Conservation (phyloP, 2,797 vertebrate species). For the Halcyon chelicuti region DNA sequence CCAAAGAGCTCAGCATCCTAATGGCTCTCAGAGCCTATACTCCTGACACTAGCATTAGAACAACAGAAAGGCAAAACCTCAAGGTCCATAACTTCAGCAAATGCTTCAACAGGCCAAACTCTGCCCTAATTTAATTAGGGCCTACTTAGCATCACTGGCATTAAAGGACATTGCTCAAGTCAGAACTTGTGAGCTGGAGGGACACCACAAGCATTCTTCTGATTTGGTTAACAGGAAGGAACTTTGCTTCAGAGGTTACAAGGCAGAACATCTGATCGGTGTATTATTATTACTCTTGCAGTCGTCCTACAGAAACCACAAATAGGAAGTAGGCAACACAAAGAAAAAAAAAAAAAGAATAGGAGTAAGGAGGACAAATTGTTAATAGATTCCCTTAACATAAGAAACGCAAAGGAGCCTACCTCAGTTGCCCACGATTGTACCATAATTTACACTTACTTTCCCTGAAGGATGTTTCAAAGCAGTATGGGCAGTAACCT, state of each 20-base stretch:
- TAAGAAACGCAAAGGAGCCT: neutral
- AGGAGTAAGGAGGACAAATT: neutral
- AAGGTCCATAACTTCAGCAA: neutral
- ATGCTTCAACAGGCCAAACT: neutral
- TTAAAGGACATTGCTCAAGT: neutral
- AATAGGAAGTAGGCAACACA: neutral
- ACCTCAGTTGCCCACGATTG: neutral
- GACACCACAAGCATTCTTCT: neutral
- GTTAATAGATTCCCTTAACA: neutral
- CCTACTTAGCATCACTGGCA: neutral
- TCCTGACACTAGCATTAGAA: neutral
- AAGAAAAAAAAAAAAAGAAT: neutral
- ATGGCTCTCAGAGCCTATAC: neutral
- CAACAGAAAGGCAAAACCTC: neutral
- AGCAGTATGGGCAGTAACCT: neutral
- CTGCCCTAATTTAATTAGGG: neutral
- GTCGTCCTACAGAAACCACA: slow-evolving; percentile 15
- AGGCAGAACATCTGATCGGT: neutral
- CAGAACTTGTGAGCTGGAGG: neutral
- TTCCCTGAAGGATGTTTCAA: neutral
- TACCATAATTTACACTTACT: neutral
- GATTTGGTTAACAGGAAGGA: neutral
- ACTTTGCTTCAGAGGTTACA: neutral
- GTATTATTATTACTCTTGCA: neutral
- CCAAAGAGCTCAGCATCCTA: neutral